Base-by-base conservation (phyloP, 2,113 vertebrate species). In the Pygoscelis adeliae region DNA sequence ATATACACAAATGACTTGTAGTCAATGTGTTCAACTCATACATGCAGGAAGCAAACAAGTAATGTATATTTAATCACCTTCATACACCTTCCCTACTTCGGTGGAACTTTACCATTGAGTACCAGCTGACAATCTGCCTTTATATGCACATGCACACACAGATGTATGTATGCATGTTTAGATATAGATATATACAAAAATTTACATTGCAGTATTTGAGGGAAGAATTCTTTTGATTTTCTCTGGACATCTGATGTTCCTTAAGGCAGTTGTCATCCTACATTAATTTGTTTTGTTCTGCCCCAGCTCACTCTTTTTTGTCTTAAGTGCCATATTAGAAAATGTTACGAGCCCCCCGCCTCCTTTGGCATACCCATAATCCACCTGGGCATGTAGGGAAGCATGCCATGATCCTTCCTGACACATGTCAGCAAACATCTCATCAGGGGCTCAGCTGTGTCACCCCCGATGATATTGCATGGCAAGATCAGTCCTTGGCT, bases 401-500 rank as follows among this genome's bases (percentile, higher is more conserved):
- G 92, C 94, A 10, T 93, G 53, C 22, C 44, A 4, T 94, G 96
- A 98, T 98, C 90, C 91, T 83, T 91, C 83, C 78, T 97, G 98
- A 98, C 97, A 98, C 94, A 97, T 96, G 97, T 95, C 98, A 97
- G 74, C 94, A 87, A 82, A 58, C 77, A 98, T 98, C 89, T 95
- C 94, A 73, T 98, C 98, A 97, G 79, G 87, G 94, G 83, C 94
- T 96, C 96, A 94, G 93, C 94, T 96, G 95, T 98, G 97, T 97
- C 97, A 94, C 90, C 96, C 95, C 69, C 40, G 30, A 97, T 97
- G 97, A 96, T 94, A 65, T 2, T 61, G 63, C 20, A 0, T 47
- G 42, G 93, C 46, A 78, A 98, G 96, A 97, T 98, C 97, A 97
- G 95, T 95, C 78, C 3, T 89, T 95, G 96, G 88, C 93, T 98